Conservation (phyloP, 2,888 invertebrate species). For the Eumerus sabulonum region DNA sequence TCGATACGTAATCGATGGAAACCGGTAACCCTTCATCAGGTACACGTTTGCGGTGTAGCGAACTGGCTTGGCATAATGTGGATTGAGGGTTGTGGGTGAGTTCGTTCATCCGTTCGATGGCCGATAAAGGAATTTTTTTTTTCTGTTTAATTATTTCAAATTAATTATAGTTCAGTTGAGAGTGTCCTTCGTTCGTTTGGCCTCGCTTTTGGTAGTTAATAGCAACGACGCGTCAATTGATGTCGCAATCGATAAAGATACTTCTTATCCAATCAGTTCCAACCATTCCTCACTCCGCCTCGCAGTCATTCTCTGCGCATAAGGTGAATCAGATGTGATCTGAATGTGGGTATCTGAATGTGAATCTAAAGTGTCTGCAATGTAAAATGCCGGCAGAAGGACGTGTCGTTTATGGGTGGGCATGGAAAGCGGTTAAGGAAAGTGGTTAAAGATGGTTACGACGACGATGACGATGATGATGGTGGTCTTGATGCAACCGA, state of each 20-base stretch:
- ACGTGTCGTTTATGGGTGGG: background rate
- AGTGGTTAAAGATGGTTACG: too few relatives aligned
- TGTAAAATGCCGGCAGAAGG: background rate
- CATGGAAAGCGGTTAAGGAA: too few relatives aligned
- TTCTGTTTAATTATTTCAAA: conserved; percentile 47
- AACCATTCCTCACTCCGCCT: too few relatives aligned
- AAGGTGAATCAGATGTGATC: conserved; percentile 16
- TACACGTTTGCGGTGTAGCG: too few relatives aligned
- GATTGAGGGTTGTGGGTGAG: conserved; percentile 1
- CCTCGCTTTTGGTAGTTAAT: conserved; percentile 21
- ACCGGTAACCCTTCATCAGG: too few relatives aligned
- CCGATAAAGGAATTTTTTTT: conserved; percentile 33
- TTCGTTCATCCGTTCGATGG: conserved; percentile 40
- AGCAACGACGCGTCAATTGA: conserved; percentile 48
- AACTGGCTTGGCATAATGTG: too few relatives aligned
- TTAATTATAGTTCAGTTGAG: conserved; percentile 42
- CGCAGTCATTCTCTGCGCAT: too few relatives aligned
- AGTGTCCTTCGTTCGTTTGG: conserved; percentile 29
- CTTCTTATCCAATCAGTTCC: too few relatives aligned
- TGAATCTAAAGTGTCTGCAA: background rate
- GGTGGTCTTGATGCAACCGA: background rate
- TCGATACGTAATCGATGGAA: conserved; percentile 24
- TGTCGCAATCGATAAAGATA: background rate
- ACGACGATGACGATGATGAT: too few relatives aligned
- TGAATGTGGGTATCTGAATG: background rate